Evolutionary conservation across 2,888 invertebrate genomes (phyloP), one percentile per base, ranked within the genome.

Genomic region (Hartigia nigra): DNA sequence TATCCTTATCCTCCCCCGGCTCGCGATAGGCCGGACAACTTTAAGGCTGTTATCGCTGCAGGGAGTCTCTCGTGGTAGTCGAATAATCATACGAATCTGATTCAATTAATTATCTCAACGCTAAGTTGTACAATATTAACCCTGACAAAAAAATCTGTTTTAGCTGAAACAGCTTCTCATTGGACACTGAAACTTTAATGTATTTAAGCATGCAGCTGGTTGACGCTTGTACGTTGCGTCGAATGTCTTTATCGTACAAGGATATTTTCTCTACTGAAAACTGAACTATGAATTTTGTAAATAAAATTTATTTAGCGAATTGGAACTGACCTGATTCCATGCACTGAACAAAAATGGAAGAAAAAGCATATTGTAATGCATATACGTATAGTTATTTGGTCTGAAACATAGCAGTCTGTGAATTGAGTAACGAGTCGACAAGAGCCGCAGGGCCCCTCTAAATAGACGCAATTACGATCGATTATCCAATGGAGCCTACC

Each of bases 391-490:
- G 55, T 55, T 5, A 55, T 23, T 55, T 55, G 23, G 23, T 55
- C 55, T 23, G 55, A 55, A 55, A 55, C 5, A 55, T 23, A 55
- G 55, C 23, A 35, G 72, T 34, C 35, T 23, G 72, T 72, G 31
- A 72, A 72, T 72, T 34, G 72, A 72, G 32, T 34, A 72, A 72
- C 72, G 31, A 35, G 14, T 72, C 11, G 32, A 72, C 72, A 23
- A 72, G 32, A 35, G 35, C 55, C 32, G 72, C 72, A 32, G 35
- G 72, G 72, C 12, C 35, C 77, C 79, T 77, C 81, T 85, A 82
- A 85, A 82, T 81, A 82, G 84, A 81, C 80, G 77, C 84, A 86
- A 86, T 86, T 86, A 86, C 80, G 82, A 86, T 86, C 84, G 83
- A 85, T 86, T 86, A 84, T 86, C 83, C 85, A 84, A 85, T 84